Percentiles rank a stretch among this genome's conserved stretches.
Evolutionary conservation across 2,888 invertebrate genomes (phyloP).

Genomic region (Microctonus brassicae): DNA sequence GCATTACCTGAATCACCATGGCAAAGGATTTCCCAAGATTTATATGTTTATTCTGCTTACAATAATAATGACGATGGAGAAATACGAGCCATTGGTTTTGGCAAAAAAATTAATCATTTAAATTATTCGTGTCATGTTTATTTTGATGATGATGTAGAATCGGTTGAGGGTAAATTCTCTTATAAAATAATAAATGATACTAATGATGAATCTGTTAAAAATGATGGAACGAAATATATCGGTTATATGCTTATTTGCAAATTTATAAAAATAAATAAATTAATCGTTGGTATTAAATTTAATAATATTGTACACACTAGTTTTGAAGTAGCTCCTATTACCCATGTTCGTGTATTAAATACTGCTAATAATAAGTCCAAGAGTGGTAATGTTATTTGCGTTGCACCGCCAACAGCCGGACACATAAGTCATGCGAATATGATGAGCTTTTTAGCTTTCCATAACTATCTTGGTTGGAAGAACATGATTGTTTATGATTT

Average conservation of each 20-base stretch:
- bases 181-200: conserved; percentile 50
- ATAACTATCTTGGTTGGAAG: conserved; percentile 77
- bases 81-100: conserved; percentile 76
- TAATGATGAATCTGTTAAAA: conserved; percentile 68
- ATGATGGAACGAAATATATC: conserved; percentile 70
- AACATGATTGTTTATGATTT: conserved; percentile 78
- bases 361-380: conserved; percentile 69
- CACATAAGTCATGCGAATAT: conserved; percentile 73
- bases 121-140: conserved; percentile 79
- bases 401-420: conserved; percentile 74
- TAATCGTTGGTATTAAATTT: conserved; percentile 47
- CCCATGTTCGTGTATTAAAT: conserved; percentile 62
- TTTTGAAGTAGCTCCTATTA: conserved; percentile 65
- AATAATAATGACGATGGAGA: conserved; percentile 73
- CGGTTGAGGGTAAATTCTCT: conserved; percentile 72
- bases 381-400: conserved; percentile 75
- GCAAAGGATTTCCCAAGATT: conserved; percentile 76
- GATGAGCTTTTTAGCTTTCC: conserved; percentile 78
- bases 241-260: conserved; percentile 72
- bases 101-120: conserved; percentile 72
- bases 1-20: conserved; percentile 77
- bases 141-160: conserved; percentile 74
- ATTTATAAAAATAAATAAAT: not conserved
- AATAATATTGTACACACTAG: conserved; percentile 19
- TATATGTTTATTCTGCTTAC: conserved; percentile 80